Conservation (phyloP, 2,113 vertebrate species). For the Sander vitreus region DNA sequence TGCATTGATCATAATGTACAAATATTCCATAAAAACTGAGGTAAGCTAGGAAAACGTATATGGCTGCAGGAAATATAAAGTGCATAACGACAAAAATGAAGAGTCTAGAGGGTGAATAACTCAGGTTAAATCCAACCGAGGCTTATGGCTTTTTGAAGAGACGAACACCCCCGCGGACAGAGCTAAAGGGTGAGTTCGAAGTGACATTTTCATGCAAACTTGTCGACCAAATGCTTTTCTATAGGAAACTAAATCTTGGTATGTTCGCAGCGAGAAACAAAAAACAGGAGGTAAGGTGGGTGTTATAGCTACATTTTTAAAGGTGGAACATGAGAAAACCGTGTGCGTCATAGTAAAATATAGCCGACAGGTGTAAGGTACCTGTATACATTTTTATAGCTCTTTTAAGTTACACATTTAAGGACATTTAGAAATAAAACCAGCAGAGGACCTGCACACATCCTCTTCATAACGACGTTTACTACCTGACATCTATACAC, state of each 20-base stretch:
- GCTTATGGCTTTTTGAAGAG: constrained; percentile 19
- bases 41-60: constrained; percentile 5
- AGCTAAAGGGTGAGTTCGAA: neutral
- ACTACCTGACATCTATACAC: no score
- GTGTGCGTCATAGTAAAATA: neutral
- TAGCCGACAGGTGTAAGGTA: neutral
- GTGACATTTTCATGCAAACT: neutral
- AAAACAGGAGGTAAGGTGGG: neutral
- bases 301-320: neutral
- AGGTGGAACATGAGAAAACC: neutral
- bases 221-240: no score
- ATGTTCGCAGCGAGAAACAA: no score
- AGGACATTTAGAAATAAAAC: neutral
- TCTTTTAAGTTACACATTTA: neutral
- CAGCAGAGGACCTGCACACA: no score
- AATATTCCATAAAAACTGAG: constrained; percentile 28
- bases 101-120: neutral
- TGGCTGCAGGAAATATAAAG: constrained; percentile 57
- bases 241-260: no score
- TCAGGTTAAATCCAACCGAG: neutral
- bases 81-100: constrained; percentile 37
- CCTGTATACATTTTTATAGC: neutral
- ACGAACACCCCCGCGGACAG: no score
- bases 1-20: constrained; percentile 29
- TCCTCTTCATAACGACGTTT: no score